A percentile compares a stretch with the other conserved stretches of the same genome.
These are phyloP conservation scores for Adelges cooleyi DNA, from an alignment of 1,140 invertebrate genomes.

Conservation along the genomic window DNA sequence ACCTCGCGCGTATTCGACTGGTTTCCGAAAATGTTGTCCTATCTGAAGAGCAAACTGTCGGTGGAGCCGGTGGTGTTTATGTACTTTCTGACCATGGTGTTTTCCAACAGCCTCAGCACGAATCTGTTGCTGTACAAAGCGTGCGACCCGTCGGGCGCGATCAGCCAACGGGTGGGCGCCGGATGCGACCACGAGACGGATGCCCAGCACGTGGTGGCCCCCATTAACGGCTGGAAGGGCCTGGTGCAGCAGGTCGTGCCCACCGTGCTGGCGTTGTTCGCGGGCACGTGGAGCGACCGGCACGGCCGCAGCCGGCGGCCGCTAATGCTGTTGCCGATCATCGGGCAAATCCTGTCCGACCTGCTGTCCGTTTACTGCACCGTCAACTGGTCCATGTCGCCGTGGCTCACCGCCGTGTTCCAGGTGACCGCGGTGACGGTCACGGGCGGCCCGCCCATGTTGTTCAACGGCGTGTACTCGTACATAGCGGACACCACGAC, in stretches of 20 bases:
- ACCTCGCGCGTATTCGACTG: too few species aligned
- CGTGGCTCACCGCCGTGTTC: background rate
- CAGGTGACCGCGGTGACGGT: background rate
- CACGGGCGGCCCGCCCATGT: background rate
- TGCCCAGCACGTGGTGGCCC: conserved; percentile 31
- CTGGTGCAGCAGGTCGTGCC: conserved; percentile 32
- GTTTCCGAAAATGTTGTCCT: too few species aligned
- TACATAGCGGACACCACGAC: conserved; percentile 5
- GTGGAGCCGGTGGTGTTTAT: conserved; percentile 29
- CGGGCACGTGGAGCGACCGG: conserved; percentile 34
- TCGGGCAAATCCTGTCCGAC: conserved; percentile 20
- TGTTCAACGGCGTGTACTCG: conserved; percentile 10
- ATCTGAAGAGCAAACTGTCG: background rate
- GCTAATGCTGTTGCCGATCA: conserved; percentile 39
- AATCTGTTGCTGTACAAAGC: conserved; percentile 31
- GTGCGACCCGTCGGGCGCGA: conserved; percentile 26
- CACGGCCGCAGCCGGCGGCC: conserved; percentile 37
- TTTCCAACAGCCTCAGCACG: background rate
- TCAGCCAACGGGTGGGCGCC: background rate
- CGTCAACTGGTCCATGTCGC: conserved; percentile 3
- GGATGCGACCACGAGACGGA: conserved; percentile 27
- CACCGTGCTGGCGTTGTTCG: conserved; percentile 31
- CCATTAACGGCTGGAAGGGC: conserved; percentile 33
- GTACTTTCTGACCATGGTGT: conserved; percentile 28
- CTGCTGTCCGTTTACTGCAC: background rate